phyloP scores from a whole-genome alignment of 2,797 vertebrate genomes.

The Gallirallus australis region DNA sequence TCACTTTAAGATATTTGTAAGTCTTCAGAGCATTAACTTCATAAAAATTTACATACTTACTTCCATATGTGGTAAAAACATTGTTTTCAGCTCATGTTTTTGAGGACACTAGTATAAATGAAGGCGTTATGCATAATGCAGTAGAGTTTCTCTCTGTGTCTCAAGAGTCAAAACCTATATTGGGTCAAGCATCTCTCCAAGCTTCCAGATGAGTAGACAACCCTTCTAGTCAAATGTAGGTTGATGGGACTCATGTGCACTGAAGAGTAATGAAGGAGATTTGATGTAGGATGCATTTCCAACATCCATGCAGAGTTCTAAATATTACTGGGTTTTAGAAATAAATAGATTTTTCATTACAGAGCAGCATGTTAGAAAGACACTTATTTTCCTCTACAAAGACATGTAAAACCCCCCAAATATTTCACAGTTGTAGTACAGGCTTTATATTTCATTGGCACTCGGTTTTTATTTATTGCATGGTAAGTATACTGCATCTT shows the following conservation, averaged over 20 bases:
- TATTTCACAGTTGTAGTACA: neutral
- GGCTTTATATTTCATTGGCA: neutral
- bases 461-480: neutral
- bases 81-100: slow-evolving; percentile 42
- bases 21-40: slow-evolving; percentile 39
- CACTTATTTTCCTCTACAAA: neutral
- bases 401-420: neutral
- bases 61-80: slow-evolving; percentile 23
- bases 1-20: slow-evolving; percentile 30
- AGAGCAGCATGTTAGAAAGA: neutral
- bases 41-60: slow-evolving; percentile 28
- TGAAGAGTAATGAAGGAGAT: neutral
- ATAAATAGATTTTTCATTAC: neutral
- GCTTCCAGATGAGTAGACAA: slow-evolving; percentile 47
- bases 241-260: neutral
- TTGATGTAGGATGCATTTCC: neutral
- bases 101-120: slow-evolving; percentile 38
- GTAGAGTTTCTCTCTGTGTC: slow-evolving; percentile 8
- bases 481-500: neutral
- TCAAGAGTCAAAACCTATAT: slow-evolving; percentile 28
- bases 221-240: slow-evolving; percentile 19
- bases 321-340: neutral
- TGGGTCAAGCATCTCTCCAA: slow-evolving; percentile 9
- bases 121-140: slow-evolving; percentile 52
- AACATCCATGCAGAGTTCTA: neutral